These are phyloP conservation scores for Formica aserva DNA, from an alignment of 2,888 invertebrate genomes.

Conservation along the genomic window DNA sequence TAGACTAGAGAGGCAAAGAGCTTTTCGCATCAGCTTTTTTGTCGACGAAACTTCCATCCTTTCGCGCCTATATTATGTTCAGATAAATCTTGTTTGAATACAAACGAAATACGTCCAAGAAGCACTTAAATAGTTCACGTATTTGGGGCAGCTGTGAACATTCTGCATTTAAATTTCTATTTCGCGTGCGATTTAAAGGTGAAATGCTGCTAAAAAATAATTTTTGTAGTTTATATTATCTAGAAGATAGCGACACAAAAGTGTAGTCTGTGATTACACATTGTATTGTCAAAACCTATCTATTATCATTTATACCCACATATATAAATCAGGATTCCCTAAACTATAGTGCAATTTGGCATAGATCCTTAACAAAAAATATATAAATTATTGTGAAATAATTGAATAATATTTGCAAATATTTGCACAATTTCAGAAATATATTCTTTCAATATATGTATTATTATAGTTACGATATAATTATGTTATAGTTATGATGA, in stretches of 20 bases:
- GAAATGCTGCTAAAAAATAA: conserved; percentile 59
- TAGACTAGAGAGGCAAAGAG: background rate
- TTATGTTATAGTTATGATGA: background rate
- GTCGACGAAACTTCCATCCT: conserved; percentile 2
- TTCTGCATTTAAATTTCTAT: conserved; percentile 58
- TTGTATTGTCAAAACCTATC: conserved; percentile 62
- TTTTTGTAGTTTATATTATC: conserved; percentile 66
- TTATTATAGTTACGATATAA: background rate
- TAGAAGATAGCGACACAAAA: conserved; percentile 61
- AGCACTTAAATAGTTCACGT: conserved; percentile 15
- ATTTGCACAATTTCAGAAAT: background rate
- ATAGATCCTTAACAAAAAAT: background rate
- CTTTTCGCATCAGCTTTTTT: background rate
- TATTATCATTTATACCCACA: conserved; percentile 46
- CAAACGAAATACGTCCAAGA: conserved; percentile 21
- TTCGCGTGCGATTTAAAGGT: conserved; percentile 50
- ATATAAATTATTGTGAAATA: background rate
- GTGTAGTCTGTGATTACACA: conserved; percentile 72
- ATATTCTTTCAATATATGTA: background rate
- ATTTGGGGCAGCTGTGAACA: background rate
- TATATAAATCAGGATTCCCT: conserved; percentile 46
- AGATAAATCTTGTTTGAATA: background rate
- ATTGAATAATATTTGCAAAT: background rate
- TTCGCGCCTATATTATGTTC: conserved; percentile 21
- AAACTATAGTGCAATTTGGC: background rate